These are phyloP conservation scores for Hirudo medicinalis DNA, from an alignment of 1,140 invertebrate species.

Conservation along the genomic window DNA sequence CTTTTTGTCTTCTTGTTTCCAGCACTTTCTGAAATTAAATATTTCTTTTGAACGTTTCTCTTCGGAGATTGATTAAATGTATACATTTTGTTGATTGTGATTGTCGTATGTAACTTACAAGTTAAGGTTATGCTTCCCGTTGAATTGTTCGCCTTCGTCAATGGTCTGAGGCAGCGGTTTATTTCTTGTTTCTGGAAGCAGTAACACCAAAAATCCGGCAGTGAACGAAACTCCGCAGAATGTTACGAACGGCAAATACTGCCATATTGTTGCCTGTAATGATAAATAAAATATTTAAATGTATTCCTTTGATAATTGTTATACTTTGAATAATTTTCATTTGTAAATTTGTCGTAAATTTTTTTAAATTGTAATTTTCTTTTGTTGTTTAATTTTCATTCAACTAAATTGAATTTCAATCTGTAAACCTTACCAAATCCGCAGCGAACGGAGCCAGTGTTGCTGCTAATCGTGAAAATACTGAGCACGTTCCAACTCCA, in stretches of 20 bases:
- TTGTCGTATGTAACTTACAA: too few relatives aligned
- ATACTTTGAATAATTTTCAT: background rate
- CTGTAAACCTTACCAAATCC: conserved; percentile 6
- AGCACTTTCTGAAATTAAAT: too few relatives aligned
- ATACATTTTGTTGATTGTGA: too few relatives aligned
- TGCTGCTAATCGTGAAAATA: conserved; percentile 41
- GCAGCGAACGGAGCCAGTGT: conserved; percentile 33
- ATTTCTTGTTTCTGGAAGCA: conserved; percentile 19
- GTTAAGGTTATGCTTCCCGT: background rate
- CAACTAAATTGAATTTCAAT: background rate
- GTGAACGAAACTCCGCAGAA: conserved; percentile 11
- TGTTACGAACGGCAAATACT: conserved; percentile 12
- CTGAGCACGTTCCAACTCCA: conserved; percentile 39
- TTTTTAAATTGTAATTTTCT: too few relatives aligned
- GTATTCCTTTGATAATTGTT: background rate
- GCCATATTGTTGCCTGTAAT: conserved; percentile 14
- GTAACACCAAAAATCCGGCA: background rate
- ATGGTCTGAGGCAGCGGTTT: conserved; percentile 19
- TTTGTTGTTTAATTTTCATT: background rate
- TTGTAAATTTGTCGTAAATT: too few relatives aligned
- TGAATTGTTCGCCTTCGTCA: conserved; percentile 20
- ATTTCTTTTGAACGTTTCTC: too few relatives aligned
- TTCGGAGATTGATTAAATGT: too few relatives aligned
- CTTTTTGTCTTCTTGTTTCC: too few relatives aligned
- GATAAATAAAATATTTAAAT: too few relatives aligned